phyloP scores from a whole-genome alignment of 2,888 invertebrate species.

The Parnassius orleans region DNA sequence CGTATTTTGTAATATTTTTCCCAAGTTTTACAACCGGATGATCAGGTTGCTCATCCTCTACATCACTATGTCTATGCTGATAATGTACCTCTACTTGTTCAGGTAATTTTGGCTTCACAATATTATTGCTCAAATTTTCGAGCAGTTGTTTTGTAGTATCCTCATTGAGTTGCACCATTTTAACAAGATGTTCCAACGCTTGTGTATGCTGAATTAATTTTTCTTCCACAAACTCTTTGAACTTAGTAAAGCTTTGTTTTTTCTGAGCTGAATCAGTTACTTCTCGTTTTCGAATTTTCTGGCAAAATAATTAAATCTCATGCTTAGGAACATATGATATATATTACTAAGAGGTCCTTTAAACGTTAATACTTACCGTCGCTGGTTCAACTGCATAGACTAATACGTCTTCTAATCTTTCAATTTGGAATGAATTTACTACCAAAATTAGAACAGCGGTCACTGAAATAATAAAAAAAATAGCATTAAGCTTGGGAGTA shows the following conservation, averaged over 20 bases:
- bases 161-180: slow-evolving; percentile 41
- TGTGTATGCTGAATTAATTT: slow-evolving; percentile 55
- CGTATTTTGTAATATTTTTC: slow-evolving; percentile 52
- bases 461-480: slow-evolving; percentile 30
- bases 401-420: slow-evolving; percentile 40
- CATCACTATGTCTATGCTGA: slow-evolving; percentile 37
- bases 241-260: slow-evolving; percentile 30
- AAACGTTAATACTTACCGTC: slow-evolving; percentile 38
- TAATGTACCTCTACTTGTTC: slow-evolving; percentile 47
- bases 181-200: slow-evolving; percentile 52
- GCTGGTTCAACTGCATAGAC: slow-evolving; percentile 37
- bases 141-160: slow-evolving; percentile 46
- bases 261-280: slow-evolving; percentile 27
- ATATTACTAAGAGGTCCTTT: slow-evolving; percentile 3
- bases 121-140: slow-evolving; percentile 41
- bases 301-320: slow-evolving; percentile 40
- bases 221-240: slow-evolving; percentile 49
- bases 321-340: slow-evolving; percentile 25
- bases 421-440: slow-evolving; percentile 36
- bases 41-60: slow-evolving; percentile 32
- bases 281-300: slow-evolving; percentile 48
- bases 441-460: slow-evolving; percentile 31
- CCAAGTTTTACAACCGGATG: slow-evolving; percentile 47
- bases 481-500: neutral
- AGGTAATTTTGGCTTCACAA: slow-evolving; percentile 47